Conservation (phyloP, 2,888 invertebrate genomes). For the Stramonita haemastoma region DNA sequence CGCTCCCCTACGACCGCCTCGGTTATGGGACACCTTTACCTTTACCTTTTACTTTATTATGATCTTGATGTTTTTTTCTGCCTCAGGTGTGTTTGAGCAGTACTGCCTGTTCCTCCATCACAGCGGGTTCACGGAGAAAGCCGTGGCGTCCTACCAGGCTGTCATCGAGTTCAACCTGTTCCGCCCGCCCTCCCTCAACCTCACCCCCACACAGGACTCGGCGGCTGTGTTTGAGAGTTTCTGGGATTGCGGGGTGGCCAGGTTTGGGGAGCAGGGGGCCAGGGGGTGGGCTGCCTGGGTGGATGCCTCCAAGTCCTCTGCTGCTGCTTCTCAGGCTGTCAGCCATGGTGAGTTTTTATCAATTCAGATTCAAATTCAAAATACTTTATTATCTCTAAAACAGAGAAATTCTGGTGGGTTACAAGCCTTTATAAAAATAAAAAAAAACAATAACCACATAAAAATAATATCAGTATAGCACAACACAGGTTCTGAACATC, state of each 20-base stretch:
- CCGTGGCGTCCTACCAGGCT: constrained; percentile 77
- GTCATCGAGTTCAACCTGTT: constrained; percentile 78
- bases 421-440: no score
- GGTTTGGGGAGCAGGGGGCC: constrained; percentile 76
- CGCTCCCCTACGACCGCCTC: no score
- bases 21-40: no score
- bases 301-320: constrained; percentile 9
- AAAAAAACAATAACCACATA: no score
- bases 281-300: constrained; percentile 74
- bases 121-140: constrained; percentile 77
- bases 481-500: no score
- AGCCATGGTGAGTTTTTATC: background rate
- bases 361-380: no score
- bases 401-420: no score
- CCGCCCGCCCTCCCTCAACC: constrained; percentile 63
- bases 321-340: background rate
- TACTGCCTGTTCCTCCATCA: constrained; percentile 75
- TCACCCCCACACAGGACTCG: constrained; percentile 60
- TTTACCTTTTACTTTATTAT: no score
- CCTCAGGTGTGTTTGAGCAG: constrained; percentile 74
- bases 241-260: constrained; percentile 77
- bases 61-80: constrained; percentile 30
- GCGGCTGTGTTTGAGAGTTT: constrained; percentile 76
- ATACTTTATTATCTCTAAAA: no score
- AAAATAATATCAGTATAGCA: no score